Evolutionary conservation across 2,888 invertebrate species (phyloP), one percentile per base, ranked within the genome.

Genomic region (Ormyrus rosae): DNA sequence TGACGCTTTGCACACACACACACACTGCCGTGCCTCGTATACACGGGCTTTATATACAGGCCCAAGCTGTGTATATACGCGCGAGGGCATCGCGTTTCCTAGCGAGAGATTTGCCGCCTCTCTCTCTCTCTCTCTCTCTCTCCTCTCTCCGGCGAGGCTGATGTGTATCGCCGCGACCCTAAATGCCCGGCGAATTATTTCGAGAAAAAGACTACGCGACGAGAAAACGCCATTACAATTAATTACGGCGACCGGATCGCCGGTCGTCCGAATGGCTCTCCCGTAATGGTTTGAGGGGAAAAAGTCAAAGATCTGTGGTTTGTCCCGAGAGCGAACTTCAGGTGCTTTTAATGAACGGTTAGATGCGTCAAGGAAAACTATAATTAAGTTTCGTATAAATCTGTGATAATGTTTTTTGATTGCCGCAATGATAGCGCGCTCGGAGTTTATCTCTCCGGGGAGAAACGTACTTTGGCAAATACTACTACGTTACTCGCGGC

Each of bases 1-100:
- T 80, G 85, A 84, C 85, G 84, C 85, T 85, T 85, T 79, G 77
- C 75, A 10, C 77, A 46, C 55, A 55, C 67, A 50, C 46, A 11
- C 11, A 69, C 60, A 51, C 13, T 8, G 1, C 13, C 46, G 48
- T 13, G 19, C 50, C 19, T 50, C 11, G 48, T 19, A 19, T 46
- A 68, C 5, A 61, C 48, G 13, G 5, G n/a, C 13, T 19, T 19
- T 19, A 19, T 19, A 19, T 19, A 19, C 19, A 19, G 19, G 19
- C 19, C 34, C 34, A 51, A 13, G n/a, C 19, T 60, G 34, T 69
- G 5, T 67, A 63, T 68, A 61, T 46, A 61, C 50, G 70, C 45
- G 11, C 19, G 45, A 51, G 11, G 11, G 56, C 73, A 64, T 45
- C 50, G 53, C 51, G 60, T 58, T 56, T 60, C n/a, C 46, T 7